Conservation (phyloP, 2,797 vertebrate genomes). For the Acropternis orthonyx region DNA sequence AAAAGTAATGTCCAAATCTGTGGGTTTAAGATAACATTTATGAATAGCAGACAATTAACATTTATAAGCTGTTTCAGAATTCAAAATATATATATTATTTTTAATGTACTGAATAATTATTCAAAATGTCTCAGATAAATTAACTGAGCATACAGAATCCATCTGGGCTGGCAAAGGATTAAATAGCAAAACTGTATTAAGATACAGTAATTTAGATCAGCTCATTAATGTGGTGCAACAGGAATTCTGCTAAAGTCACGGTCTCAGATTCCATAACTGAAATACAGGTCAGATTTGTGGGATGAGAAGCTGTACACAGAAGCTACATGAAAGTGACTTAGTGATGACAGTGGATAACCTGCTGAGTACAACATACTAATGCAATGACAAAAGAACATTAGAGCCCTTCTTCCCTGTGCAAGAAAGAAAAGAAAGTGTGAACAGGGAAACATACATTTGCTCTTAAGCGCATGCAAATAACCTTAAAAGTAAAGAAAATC, state of each 20-base stretch:
- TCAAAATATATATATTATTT: neutral
- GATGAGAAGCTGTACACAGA: neutral
- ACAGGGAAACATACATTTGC: neutral
- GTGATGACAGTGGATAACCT: neutral
- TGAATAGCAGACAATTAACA: neutral
- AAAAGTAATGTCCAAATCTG: neutral
- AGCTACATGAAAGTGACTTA: neutral
- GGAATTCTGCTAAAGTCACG: neutral
- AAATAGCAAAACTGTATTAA: neutral
- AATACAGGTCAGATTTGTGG: neutral
- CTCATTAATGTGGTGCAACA: fast-evolving
- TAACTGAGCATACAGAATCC: neutral
- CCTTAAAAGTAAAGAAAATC: neutral
- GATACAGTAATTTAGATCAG: neutral
- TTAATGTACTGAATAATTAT: neutral
- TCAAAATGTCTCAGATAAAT: neutral
- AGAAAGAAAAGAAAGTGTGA: neutral
- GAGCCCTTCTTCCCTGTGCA: neutral
- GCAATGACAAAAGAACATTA: neutral
- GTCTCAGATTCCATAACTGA: neutral
- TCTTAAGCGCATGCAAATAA: neutral
- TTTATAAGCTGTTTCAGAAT: neutral
- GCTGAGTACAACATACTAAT: neutral
- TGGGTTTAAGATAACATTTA: neutral
- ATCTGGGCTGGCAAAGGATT: neutral